Percentiles rank a stretch among this genome's conserved stretches.
Conservation (phyloP, 1,140 invertebrate genomes). For the Brevipalpus yothersi region DNA sequence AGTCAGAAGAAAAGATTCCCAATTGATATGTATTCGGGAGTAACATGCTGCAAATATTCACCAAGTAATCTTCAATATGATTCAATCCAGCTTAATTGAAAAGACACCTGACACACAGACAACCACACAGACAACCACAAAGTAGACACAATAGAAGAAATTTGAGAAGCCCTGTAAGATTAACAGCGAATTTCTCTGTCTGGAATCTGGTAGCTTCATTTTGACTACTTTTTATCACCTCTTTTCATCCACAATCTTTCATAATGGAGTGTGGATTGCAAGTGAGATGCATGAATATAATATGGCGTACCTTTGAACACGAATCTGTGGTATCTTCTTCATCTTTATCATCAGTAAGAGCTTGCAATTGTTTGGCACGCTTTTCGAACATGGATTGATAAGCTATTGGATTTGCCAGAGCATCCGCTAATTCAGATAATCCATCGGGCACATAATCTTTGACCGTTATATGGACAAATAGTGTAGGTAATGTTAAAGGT, state of each 20-base stretch:
- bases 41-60: too few relatives aligned
- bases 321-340: background rate
- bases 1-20: too few relatives aligned
- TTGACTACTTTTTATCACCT: background rate
- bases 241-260: background rate
- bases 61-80: too few relatives aligned
- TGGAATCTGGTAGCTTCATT: background rate
- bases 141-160: too few relatives aligned
- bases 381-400: constrained; percentile 84
- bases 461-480: constrained; percentile 76
- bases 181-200: too few relatives aligned
- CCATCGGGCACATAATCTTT: constrained; percentile 94
- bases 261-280: background rate
- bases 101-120: too few relatives aligned
- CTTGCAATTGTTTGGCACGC: constrained; percentile 60
- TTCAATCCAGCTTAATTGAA: too few relatives aligned
- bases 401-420: constrained; percentile 86
- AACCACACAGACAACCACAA: too few relatives aligned
- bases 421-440: constrained; percentile 77
- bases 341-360: constrained; percentile 25
- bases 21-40: too few relatives aligned
- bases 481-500: constrained; percentile 55
- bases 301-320: background rate
- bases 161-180: too few relatives aligned
- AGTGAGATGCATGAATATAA: background rate